Evolutionary conservation across 2,888 invertebrate genomes (phyloP), one percentile per base, ranked within the genome.

Genomic region (Neoaliturus tenellus): DNA sequence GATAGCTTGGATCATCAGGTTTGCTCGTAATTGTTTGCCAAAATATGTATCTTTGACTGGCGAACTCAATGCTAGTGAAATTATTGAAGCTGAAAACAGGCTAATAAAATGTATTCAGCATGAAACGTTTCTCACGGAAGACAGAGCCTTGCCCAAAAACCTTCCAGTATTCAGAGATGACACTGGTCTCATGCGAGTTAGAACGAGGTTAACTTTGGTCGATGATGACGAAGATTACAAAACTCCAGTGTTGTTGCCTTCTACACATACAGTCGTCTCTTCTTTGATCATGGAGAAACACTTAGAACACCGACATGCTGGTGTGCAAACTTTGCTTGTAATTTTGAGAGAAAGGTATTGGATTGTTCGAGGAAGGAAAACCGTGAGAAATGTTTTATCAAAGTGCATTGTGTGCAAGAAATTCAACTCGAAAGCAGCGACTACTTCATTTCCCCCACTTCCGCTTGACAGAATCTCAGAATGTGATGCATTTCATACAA

Each of bases 391-490:
- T n/a, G 31, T 12, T 82, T 73, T 31, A n/a, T 44, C 39, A 17
- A 20, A 85, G 85, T 62, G 58, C 83, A 23, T 33, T 83, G n/a
- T 35, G 10, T 87, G 86, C 83, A 86, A 85, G 31, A 80, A 87
- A 80, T 81, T 87, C 33, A 85, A 51, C 39, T 86, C 81, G 6
- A 88, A 87, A 81, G 62, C 85, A 20, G 80, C 87, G 48, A 58
- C 83, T 41, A 83, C 58, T 33, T 82, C 35, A 35, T 35, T 35
- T 10, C 35, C 51, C 51, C 71, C 87, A 20, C 84, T 87, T 8
- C 86, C 88, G 1, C 85, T 90, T 28, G 89, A 89, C 14, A 39
- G 85, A 14, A 86, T 89, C 85, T 85, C 89, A 6, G 87, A 89
- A 2, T 85, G 86, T 14, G 86, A 88, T 81, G 87, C 88, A 35